These are phyloP conservation scores for Mormyrus proboscirostris DNA, from an alignment of 2,797 vertebrate species.

Conservation along the genomic window DNA sequence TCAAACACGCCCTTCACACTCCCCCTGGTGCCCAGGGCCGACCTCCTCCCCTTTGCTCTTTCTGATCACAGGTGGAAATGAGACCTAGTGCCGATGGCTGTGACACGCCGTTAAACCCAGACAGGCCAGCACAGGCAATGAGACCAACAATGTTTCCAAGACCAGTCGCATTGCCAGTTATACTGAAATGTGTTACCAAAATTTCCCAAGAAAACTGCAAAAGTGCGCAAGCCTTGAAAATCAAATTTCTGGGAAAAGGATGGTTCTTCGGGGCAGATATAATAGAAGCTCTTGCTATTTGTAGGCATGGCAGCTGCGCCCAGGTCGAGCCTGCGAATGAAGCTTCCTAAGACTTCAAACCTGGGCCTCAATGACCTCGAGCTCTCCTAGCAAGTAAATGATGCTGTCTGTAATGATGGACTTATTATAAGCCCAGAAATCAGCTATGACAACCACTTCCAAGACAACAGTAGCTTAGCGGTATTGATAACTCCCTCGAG, in stretches of 20 bases:
- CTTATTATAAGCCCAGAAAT: background rate
- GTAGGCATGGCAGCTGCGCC: background rate
- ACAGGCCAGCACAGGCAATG: background rate
- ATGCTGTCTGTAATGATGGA: background rate
- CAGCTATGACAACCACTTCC: background rate
- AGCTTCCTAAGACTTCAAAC: background rate
- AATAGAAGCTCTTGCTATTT: background rate
- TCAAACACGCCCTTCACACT: conserved; percentile 4
- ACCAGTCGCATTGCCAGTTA: background rate
- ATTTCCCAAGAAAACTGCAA: background rate
- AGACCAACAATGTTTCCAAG: background rate
- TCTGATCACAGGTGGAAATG: background rate
- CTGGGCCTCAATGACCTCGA: background rate
- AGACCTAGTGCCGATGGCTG: background rate
- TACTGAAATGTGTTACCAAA: background rate
- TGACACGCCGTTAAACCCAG: background rate
- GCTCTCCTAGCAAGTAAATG: background rate
- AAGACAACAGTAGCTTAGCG: background rate
- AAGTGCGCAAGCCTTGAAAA: background rate
- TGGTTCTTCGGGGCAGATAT: background rate
- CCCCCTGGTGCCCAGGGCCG: conserved; percentile 8
- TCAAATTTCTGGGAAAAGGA: background rate
- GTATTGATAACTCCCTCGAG: background rate
- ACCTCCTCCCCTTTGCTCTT: background rate
- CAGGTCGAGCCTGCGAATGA: background rate